These are phyloP conservation scores for Willisornis vidua DNA, from an alignment of 2,113 vertebrate species.

Conservation along the genomic window DNA sequence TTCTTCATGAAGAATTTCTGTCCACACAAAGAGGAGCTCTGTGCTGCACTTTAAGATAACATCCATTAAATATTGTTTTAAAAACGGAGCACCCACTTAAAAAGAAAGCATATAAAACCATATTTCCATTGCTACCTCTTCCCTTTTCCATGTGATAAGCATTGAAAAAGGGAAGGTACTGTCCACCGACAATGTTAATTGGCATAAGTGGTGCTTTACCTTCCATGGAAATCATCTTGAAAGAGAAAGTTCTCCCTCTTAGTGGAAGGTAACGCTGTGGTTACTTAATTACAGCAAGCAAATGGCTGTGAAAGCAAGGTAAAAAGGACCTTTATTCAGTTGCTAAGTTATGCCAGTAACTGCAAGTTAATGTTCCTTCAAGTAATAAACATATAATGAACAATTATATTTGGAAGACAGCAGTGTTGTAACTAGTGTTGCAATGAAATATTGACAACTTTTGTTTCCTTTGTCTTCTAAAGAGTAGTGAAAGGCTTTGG, in stretches of 20 bases:
- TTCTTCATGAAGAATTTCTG: background rate
- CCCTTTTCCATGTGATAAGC: background rate
- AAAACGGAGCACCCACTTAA: background rate
- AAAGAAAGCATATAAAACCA: background rate
- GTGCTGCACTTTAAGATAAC: background rate
- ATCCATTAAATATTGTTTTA: background rate
- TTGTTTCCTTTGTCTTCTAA: background rate
- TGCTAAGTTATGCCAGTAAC: background rate
- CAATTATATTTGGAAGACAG: background rate
- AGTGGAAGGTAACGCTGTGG: background rate
- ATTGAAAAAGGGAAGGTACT: background rate
- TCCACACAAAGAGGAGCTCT: background rate
- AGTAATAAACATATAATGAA: background rate
- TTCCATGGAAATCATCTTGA: conserved; percentile 12
- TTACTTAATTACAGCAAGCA: conserved; percentile 16
- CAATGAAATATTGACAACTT: background rate
- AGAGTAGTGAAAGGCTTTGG: background rate
- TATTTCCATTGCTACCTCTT: background rate
- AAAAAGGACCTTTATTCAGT: background rate
- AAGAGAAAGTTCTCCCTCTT: conserved; percentile 23
- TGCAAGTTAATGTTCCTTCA: background rate
- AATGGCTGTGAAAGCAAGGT: background rate
- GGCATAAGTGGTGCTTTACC: background rate
- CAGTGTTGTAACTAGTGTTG: background rate
- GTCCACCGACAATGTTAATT: background rate